A percentile compares a stretch with the other conserved stretches of the same genome.
phyloP scores from a whole-genome alignment of 2,888 invertebrate genomes.

The Agonopterix subpropinquella region DNA sequence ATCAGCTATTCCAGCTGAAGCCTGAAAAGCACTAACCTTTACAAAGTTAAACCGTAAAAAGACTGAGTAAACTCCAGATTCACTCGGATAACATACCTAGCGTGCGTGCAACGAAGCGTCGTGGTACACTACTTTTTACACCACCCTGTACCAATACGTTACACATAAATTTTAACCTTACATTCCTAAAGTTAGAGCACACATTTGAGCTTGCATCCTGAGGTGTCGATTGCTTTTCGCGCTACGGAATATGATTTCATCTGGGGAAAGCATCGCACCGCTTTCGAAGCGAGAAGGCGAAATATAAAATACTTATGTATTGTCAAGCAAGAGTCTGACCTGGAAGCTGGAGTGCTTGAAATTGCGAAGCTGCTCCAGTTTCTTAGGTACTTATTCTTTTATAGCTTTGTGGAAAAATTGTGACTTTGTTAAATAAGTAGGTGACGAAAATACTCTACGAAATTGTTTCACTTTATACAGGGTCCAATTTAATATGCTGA shows the following conservation, averaged over 20 bases:
- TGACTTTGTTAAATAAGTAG: too few relatives aligned
- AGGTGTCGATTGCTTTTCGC: slow-evolving; percentile 46
- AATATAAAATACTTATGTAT: not conserved
- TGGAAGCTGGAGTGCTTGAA: not conserved
- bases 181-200: slow-evolving; percentile 17
- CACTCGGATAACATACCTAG: slow-evolving; percentile 24
- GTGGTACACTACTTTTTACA: slow-evolving; percentile 32
- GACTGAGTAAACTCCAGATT: slow-evolving; percentile 16
- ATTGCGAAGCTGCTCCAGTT: too few relatives aligned
- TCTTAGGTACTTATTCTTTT: too few relatives aligned
- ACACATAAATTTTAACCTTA: slow-evolving; percentile 22
- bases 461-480: too few relatives aligned
- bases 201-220: slow-evolving; percentile 5
- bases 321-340: not conserved
- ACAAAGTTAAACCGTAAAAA: slow-evolving; percentile 9
- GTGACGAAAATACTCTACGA: too few relatives aligned
- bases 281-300: slow-evolving; percentile 1
- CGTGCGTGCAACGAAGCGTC: slow-evolving; percentile 36
- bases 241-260: slow-evolving; percentile 51
- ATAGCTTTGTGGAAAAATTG: too few relatives aligned
- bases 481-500: too few relatives aligned
- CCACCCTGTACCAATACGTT: slow-evolving; percentile 19
- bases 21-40: not conserved
- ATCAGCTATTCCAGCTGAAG: too few relatives aligned
- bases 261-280: slow-evolving; percentile 41